Evolutionary conservation across 30 jellyfish, hydroid and myxozoan species (phyloP).

Genomic region (Hydractinia symbiolongicarpus): DNA sequence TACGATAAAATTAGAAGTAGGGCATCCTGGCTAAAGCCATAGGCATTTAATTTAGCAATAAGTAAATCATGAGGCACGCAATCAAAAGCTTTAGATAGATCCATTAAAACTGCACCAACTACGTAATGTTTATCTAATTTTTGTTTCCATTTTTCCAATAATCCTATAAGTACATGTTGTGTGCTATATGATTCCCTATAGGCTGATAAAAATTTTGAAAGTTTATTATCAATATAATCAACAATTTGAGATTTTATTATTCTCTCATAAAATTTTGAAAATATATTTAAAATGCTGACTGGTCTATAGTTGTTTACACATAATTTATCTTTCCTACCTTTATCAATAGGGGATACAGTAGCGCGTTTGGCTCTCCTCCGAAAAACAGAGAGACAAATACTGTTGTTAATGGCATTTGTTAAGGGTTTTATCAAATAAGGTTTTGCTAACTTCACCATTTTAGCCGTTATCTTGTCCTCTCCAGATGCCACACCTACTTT

Average conservation of each 20-base stretch:
- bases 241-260: background rate
- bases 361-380: constrained; percentile 36
- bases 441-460: constrained; percentile 35
- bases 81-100: too few relatives aligned
- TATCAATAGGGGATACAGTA: constrained; percentile 33
- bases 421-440: constrained; percentile 14
- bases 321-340: constrained; percentile 31
- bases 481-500: constrained; percentile 13
- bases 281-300: constrained; percentile 16
- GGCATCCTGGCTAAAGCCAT: constrained; percentile 23
- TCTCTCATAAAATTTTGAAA: constrained; percentile 32
- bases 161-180: constrained; percentile 4
- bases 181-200: constrained; percentile 23
- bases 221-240: constrained; percentile 15
- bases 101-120: constrained; percentile 35
- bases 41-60: constrained; percentile 27
- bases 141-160: background rate
- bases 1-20: background rate
- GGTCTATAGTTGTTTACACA: constrained; percentile 33
- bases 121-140: background rate
- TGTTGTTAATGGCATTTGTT: constrained; percentile 29
- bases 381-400: constrained; percentile 18
- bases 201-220: constrained; percentile 24
- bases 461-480: constrained; percentile 13
- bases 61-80: constrained; percentile 1